Evolutionary conservation across 2,888 invertebrate genomes (phyloP), one percentile per base, ranked within the genome.

Genomic region (Drosophila histrio): DNA sequence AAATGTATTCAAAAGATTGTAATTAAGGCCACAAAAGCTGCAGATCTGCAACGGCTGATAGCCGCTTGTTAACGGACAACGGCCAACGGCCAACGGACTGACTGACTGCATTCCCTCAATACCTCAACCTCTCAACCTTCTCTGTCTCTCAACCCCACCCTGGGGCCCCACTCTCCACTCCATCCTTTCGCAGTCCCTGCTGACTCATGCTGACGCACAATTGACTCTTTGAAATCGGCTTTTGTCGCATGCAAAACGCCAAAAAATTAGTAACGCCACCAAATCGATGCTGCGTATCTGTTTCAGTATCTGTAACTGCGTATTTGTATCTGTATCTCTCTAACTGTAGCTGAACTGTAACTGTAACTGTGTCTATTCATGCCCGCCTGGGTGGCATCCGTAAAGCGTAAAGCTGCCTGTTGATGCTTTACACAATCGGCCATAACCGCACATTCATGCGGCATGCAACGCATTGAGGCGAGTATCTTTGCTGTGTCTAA

Each of bases 1-100:
- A 88, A 86, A 86, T 79, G 88, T 86, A 88, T 88, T 86, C 86
- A 86, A 88, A 86, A 88, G 88, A 86, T 86, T 81, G 83, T 88
- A 86, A 86, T 86, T 86, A 86, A 88, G 85, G 85, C 81, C 88
- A 85, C 88, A 84, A 85, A 79, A 63, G 82, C 82, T 79, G 86
- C 70, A 86, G 82, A 82, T 82, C 84, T 82, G 87, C 80, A 86
- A 65, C 53, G 64, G 58, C 77, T 83, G 84, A 86, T 82, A 86
- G 75, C 68, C 72, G 78, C 87, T 82, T 82, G 81, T 82, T 82
- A 82, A 77, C 86, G 74, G 26, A 47, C 50, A 57, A 56, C 36
- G 21, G 41, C n/a, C n/a, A n/a, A n/a, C 86, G 74, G 26, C 52
- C 50, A 57, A 56, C 36, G 21, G 41, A 74, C 36, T 34, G 39